Base-by-base conservation (phyloP, 2,797 vertebrate genomes). In the Chanos chanos region DNA sequence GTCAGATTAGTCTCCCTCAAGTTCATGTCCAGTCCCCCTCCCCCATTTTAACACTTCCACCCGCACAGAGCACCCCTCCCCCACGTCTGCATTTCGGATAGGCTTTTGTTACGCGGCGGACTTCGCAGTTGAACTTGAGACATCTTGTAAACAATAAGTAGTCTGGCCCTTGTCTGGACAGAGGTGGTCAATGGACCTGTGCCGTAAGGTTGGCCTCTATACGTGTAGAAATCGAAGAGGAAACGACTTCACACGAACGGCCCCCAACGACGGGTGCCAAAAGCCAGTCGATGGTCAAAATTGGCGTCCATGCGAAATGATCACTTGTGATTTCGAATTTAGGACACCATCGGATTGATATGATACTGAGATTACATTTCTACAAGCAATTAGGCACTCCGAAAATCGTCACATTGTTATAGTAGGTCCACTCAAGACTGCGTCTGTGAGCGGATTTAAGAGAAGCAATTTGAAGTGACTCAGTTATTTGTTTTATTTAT, bases 91-190 rank as follows among this genome's bases (percentile, higher is more conserved):
- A 75, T 72, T 74, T 80, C 67, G 75, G 83, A 78, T 74, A 66
- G 78, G 77, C 84, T 85, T 86, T 87, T 90, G 87, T 89, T 80
- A 82, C 68, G 57, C 63, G 72, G 73, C 71, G 80, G 85, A 87
- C 84, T 83, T 86, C 89, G 87, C 81, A 85, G 86, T 89, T 91
- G 81, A 83, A 83, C 81, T 83, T 83, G 89, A 90, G 86, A 89
- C 86, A 88, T 84, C 87, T 90, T 84, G 86, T 90, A 89, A 91
- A 91, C 70, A 73, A 73, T 86, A 75, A 83, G 83, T 79, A 77
- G 88, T 90, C 89, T 90, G 86, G 86, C 74, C 82, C 61, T 75
- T 85, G 87, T 91, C 88, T 90, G 81, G 85, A 55, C 64, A 60
- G 62, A 64, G 73, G 63, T 27, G 52, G 72, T 58, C 74, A 68